Percentiles rank a stretch among this genome's conserved stretches.
Evolutionary conservation across 2,113 vertebrate genomes (phyloP).

Genomic region (Microcebus lehilahytsara): DNA sequence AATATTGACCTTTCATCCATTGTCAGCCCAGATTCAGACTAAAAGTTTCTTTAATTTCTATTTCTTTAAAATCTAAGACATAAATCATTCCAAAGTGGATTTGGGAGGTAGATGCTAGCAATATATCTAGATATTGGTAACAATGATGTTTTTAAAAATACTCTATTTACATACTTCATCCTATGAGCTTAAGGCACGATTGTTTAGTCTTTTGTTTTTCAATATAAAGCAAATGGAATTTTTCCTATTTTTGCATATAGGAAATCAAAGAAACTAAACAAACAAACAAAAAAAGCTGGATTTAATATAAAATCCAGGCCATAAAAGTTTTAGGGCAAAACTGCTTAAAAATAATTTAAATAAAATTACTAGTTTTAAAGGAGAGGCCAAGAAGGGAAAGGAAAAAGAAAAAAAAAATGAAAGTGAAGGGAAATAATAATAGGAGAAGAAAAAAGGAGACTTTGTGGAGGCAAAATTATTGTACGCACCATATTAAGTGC

Average conservation of each 20-base stretch:
- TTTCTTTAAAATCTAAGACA: not conserved
- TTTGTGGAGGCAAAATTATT: not conserved
- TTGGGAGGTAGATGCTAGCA: not conserved
- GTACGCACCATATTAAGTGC: not conserved
- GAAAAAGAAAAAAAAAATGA: not conserved
- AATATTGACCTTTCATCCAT: not conserved
- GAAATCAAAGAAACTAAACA: not conserved
- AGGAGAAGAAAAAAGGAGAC: not conserved
- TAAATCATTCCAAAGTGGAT: not conserved
- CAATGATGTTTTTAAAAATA: not conserved
- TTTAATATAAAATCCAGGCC: not conserved
- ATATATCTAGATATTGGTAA: not conserved
- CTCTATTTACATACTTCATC: not conserved
- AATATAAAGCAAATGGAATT: not conserved
- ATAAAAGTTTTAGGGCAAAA: not conserved
- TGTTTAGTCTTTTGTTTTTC: not conserved
- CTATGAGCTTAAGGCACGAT: not conserved
- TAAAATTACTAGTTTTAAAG: conserved; percentile 2
- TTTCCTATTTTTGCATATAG: not conserved
- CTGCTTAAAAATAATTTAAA: not conserved
- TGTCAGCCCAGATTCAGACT: not conserved
- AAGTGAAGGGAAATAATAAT: not conserved
- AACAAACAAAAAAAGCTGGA: not conserved
- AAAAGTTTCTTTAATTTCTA: not conserved
- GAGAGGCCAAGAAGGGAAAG: not conserved